phyloP scores from a whole-genome alignment of 2,888 invertebrate species.

The Ectemnius cavifrons region DNA sequence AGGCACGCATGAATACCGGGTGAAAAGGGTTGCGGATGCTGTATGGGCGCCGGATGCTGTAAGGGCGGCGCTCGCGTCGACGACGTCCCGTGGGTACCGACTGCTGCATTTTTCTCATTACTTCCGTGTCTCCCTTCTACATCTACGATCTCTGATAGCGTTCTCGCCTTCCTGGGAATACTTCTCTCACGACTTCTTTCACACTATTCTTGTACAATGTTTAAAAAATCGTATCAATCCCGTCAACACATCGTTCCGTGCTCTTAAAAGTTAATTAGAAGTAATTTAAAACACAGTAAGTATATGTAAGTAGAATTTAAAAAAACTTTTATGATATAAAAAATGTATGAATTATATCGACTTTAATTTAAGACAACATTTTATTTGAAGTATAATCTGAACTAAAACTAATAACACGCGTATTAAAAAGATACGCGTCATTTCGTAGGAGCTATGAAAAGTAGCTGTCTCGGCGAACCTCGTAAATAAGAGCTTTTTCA shows the following conservation, averaged over 20 bases:
- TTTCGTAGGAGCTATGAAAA: conserved; percentile 3
- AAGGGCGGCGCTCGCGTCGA: background rate
- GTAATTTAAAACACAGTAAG: background rate
- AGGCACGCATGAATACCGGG: conserved; percentile 9
- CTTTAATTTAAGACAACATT: too few relatives aligned
- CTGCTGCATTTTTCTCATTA: conserved; percentile 52
- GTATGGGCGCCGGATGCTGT: background rate
- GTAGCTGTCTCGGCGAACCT: conserved; percentile 14
- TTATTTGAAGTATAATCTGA: too few relatives aligned
- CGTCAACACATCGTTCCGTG: background rate
- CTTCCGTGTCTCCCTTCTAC: conserved; percentile 43
- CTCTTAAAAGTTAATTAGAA: conserved; percentile 6
- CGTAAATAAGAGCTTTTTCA: conserved; percentile 42
- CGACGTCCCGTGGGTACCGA: conserved; percentile 9
- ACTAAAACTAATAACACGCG: too few relatives aligned
- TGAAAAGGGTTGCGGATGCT: conserved; percentile 11
- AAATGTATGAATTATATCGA: too few relatives aligned
- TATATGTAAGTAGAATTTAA: too few relatives aligned
- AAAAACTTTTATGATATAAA: too few relatives aligned
- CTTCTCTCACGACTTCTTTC: conserved; percentile 8
- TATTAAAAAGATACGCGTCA: background rate
- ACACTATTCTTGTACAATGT: background rate
- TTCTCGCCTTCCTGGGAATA: conserved; percentile 22
- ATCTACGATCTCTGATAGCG: conserved; percentile 37
- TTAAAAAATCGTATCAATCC: conserved; percentile 32